These are phyloP conservation scores for Alectura lathami DNA, from an alignment of 2,113 vertebrate genomes.

Conservation along the genomic window DNA sequence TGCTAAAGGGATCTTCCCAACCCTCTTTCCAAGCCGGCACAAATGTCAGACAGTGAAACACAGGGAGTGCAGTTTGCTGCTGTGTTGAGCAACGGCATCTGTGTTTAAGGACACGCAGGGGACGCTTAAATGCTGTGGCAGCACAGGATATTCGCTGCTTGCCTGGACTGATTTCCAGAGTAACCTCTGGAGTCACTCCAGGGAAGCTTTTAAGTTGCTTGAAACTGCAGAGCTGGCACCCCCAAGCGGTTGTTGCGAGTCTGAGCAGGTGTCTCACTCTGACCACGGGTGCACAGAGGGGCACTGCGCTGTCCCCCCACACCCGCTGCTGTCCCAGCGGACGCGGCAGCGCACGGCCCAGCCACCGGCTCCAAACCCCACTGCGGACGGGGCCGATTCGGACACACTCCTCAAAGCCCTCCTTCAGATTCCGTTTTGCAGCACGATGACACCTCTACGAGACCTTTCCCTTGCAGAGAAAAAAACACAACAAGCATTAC, in stretches of 20 bases:
- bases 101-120: neutral
- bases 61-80: neutral
- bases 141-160: neutral
- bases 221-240: slow-evolving; percentile 50
- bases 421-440: neutral
- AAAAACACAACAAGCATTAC: neutral
- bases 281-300: too few species aligned
- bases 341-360: rapidly evolving
- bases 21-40: neutral
- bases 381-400: rapidly evolving
- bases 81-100: neutral
- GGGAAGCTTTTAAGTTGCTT: neutral
- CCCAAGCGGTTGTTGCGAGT: slow-evolving; percentile 11
- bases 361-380: neutral
- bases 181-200: slow-evolving; percentile 9
- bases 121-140: slow-evolving; percentile 3
- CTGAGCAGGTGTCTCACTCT: neutral
- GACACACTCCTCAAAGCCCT: rapidly evolving
- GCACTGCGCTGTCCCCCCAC: neutral
- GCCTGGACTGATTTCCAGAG: neutral
- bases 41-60: neutral
- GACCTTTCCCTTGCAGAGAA: neutral
- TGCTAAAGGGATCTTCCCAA: neutral
- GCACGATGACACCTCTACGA: neutral
- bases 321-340: too few species aligned